Evolutionary conservation across 2,113 vertebrate genomes (phyloP), one percentile per base, ranked within the genome.

Genomic region (Mus spicilegus): DNA sequence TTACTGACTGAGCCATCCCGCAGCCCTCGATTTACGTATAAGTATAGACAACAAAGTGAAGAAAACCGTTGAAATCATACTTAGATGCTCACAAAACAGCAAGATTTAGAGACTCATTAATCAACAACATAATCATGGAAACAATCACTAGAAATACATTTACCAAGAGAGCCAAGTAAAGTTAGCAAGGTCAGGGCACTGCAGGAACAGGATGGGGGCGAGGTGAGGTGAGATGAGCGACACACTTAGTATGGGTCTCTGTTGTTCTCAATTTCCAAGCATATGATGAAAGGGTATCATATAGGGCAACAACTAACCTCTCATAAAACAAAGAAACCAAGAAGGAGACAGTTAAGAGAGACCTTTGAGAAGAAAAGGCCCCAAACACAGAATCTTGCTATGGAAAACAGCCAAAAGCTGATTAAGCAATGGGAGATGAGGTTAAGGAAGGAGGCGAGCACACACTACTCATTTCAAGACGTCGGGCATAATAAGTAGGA

Each of bases 401-500:
- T 88, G 92, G 86, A 95, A 95, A 96, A 28, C 36, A 91, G 90
- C 77, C 92, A 95, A 90, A 95, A 75, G 76, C 76, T 96, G 78
- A 95, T 77, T 77, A 92, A 94, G 49, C 54, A 61, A 56, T 33
- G 63, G 78, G 77, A 89, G 63, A 39, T 87, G 61, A 90, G 65
- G 17, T 78, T 26, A 90, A 95, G 61, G 80, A 78, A 96, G 69
- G n/a, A 51, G 46, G 46, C 77, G 24, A 85, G 49, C 36, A 33
- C 49, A 81, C n/a, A 63, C 20, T 49, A 51, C 69, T 96, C 69
- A 82, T 75, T 90, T 77, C 84, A 95, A 86, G 86, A 73, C 82
- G 67, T 49, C 4, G 39, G 63, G 30, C 54, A 73, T 88, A 87
- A 95, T 82, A 91, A 92, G 80, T 96, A 97, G 96, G 95, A 96